Evolutionary conservation across 2,113 vertebrate genomes (phyloP).

Genomic region (Pelusios castaneus): DNA sequence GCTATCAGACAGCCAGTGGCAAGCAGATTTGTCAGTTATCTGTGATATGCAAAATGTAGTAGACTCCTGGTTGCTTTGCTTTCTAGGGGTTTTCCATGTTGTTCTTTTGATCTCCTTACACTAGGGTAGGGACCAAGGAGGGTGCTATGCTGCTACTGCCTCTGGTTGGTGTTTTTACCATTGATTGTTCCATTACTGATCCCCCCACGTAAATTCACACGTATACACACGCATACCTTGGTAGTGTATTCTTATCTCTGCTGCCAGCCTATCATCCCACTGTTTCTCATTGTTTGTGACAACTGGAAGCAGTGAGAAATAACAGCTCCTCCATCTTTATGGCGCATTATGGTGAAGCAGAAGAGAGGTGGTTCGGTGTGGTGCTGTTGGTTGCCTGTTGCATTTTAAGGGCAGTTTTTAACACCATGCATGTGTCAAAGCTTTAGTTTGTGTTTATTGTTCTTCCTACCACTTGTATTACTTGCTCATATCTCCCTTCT

Average conservation of each 20-base stretch:
- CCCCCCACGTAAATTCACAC: not conserved
- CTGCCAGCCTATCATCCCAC: not conserved
- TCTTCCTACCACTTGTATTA: not conserved
- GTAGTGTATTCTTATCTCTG: not conserved
- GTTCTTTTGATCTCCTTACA: not conserved
- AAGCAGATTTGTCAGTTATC: not conserved
- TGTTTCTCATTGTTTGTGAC: constrained; percentile 18
- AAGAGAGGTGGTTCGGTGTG: not conserved
- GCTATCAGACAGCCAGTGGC: not conserved
- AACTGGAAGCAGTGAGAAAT: constrained; percentile 18
- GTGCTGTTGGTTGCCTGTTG: not conserved
- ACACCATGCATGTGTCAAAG: not conserved
- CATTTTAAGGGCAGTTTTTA: not conserved
- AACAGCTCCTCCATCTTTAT: not conserved
- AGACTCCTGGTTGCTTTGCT: not conserved
- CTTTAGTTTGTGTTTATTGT: not conserved
- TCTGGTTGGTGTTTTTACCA: not conserved
- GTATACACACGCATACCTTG: not conserved
- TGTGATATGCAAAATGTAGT: not conserved
- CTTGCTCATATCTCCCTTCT: not conserved
- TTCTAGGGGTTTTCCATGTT: not conserved
- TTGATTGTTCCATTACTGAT: not conserved
- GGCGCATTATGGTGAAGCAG: not conserved
- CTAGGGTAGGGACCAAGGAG: not conserved
- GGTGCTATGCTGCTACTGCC: not conserved